These are phyloP conservation scores for Marasmarcha lunaedactyla DNA, from an alignment of 2,888 invertebrate genomes.

Conservation along the genomic window DNA sequence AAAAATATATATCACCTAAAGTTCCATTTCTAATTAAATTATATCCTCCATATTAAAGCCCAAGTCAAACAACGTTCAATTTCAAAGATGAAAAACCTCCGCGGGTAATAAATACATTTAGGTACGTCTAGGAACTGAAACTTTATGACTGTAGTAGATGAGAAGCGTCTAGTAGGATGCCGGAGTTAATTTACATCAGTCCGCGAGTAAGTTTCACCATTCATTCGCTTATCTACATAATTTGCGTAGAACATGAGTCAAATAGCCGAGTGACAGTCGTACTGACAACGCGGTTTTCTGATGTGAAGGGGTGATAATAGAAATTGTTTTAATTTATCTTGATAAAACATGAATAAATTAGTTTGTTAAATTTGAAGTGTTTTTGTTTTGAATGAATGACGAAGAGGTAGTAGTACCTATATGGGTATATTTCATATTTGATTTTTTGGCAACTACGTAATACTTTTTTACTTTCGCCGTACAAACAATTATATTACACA, in stretches of 20 bases:
- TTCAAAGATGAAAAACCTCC: not conserved
- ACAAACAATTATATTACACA: no score
- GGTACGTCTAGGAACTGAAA: constrained; percentile 36
- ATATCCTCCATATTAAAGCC: no score
- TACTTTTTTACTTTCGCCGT: no score
- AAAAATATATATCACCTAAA: no score
- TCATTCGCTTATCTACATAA: constrained; percentile 64
- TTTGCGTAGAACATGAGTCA: constrained; percentile 56
- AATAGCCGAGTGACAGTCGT: constrained; percentile 47
- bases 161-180: constrained; percentile 45
- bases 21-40: no score
- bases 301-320: constrained; percentile 55
- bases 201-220: constrained; percentile 55
- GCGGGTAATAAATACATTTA: constrained; percentile 18
- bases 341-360: not conserved
- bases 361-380: no score
- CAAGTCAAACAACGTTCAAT: not conserved
- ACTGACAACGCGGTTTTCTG: constrained; percentile 54
- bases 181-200: constrained; percentile 58
- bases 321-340: constrained; percentile 56
- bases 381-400: no score
- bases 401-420: no score
- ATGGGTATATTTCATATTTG: no score
- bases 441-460: no score
- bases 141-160: constrained; percentile 37